Evolutionary conservation across 2,888 invertebrate species (phyloP).

Genomic region (Prionchulus punctatus): DNA sequence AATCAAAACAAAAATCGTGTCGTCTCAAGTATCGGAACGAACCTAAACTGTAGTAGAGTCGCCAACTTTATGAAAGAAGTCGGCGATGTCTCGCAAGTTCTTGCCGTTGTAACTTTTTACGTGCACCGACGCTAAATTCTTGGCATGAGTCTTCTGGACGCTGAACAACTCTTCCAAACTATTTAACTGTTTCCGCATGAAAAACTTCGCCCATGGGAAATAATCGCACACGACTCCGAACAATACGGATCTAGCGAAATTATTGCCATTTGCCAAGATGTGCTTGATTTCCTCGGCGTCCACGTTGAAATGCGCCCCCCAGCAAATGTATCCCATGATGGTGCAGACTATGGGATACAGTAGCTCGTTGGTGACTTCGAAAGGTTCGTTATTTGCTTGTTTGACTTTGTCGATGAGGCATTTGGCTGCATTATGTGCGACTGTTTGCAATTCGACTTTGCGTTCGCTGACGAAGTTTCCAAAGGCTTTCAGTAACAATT

Average conservation of each 20-base stretch:
- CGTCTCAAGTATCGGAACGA: not conserved
- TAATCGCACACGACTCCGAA: conserved; percentile 11
- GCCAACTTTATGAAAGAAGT: not conserved
- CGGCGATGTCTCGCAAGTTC: not conserved
- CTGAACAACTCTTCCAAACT: not conserved
- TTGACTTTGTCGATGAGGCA: conserved; percentile 3
- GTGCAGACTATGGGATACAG: conserved; percentile 9
- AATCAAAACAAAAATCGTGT: not conserved
- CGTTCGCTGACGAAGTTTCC: not conserved
- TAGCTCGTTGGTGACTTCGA: conserved; percentile 5
- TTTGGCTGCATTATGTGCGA: conserved; percentile 8
- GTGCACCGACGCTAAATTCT: not conserved
- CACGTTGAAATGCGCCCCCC: conserved; percentile 6
- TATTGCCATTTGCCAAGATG: not conserved
- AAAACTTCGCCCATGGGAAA: not conserved
- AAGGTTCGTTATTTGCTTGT: conserved; percentile 4
- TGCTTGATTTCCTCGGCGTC: not conserved
- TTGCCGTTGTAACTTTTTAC: not conserved
- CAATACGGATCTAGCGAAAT: conserved; percentile 7
- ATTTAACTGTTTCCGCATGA: not conserved
- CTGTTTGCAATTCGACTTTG: conserved; percentile 8
- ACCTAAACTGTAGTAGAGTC: not conserved
- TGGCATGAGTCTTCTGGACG: not conserved
- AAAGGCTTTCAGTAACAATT: conserved; percentile 1
- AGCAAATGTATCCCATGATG: conserved; percentile 13